Conservation (phyloP, 1,140 invertebrate species). For the Macrosteles quadrilineatus region DNA sequence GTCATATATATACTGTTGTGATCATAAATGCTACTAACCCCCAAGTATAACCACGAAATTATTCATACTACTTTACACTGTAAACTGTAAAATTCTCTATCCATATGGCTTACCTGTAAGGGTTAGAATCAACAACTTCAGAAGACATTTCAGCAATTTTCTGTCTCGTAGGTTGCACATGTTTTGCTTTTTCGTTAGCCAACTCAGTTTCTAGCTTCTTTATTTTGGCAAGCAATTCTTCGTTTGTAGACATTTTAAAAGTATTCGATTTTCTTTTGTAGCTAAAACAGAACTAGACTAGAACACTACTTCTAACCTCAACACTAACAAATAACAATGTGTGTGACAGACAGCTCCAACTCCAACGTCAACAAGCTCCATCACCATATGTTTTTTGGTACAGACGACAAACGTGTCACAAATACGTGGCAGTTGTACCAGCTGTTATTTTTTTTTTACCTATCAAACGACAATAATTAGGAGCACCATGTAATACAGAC, state of each 20-base stretch:
- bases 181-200: conserved; percentile 48
- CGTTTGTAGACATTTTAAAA: conserved; percentile 51
- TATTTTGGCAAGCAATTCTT: conserved; percentile 54
- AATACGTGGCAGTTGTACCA: too few relatives aligned
- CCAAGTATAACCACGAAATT: too few relatives aligned
- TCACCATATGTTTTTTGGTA: too few relatives aligned
- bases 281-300: neutral
- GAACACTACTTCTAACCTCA: conserved; percentile 6
- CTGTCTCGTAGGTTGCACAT: conserved; percentile 45
- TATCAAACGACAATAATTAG: too few relatives aligned
- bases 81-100: too few relatives aligned
- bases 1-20: too few relatives aligned
- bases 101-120: conserved; percentile 95
- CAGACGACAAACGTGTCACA: too few relatives aligned
- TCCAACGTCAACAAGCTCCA: too few relatives aligned
- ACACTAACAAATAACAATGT: neutral
- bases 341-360: neutral
- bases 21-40: too few relatives aligned
- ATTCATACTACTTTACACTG: too few relatives aligned
- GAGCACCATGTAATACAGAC: too few relatives aligned
- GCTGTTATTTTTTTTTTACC: too few relatives aligned
- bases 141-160: conserved; percentile 78
- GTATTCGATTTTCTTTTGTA: neutral
- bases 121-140: conserved; percentile 98
- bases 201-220: conserved; percentile 60